phyloP scores from a whole-genome alignment of 2,888 invertebrate genomes.

The Hyppa rectilinea region DNA sequence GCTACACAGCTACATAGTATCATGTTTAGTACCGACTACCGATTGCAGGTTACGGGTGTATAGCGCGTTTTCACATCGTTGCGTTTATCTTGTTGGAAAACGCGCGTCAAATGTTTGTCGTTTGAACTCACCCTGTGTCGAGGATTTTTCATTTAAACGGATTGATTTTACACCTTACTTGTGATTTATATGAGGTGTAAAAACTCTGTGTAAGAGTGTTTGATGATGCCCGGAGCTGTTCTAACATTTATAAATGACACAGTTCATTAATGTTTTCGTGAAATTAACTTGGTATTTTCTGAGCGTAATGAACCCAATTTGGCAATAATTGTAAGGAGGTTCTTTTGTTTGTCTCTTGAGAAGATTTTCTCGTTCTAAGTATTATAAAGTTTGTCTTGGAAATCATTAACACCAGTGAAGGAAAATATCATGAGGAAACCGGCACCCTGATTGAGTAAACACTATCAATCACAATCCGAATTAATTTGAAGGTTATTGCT shows the following conservation, averaged over 20 bases:
- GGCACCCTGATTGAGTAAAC: no score
- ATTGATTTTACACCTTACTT: not conserved
- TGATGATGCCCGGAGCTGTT: no score
- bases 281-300: not conserved
- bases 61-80: slow-evolving; percentile 43
- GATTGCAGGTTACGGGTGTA: slow-evolving; percentile 44
- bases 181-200: not conserved
- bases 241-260: not conserved
- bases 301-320: not conserved
- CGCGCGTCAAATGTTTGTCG: slow-evolving; percentile 26
- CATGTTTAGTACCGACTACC: slow-evolving; percentile 9
- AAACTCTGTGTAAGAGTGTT: no score
- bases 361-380: not conserved
- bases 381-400: not conserved
- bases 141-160: not conserved
- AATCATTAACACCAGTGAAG: not conserved
- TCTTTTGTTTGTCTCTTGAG: not conserved
- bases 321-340: not conserved
- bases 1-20: slow-evolving; percentile 8
- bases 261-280: not conserved
- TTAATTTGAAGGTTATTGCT: no score
- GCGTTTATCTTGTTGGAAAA: slow-evolving; percentile 28
- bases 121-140: not conserved
- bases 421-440: not conserved
- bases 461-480: no score